phyloP scores from a whole-genome alignment of 2,113 vertebrate genomes.

The Rostratula benghalensis region DNA sequence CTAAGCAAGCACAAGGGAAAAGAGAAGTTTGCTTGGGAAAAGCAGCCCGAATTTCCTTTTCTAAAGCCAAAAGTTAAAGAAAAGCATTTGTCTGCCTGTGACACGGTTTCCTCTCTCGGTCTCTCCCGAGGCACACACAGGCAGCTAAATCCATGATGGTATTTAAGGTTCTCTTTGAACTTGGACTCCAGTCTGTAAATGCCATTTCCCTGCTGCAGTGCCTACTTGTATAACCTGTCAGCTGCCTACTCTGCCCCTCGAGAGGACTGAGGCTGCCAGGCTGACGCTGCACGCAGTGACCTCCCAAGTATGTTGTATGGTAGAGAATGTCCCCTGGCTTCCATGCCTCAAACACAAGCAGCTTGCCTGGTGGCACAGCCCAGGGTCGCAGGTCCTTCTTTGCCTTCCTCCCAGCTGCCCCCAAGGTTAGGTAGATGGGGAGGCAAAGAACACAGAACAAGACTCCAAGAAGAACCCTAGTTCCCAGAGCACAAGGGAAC shows the following conservation, averaged over 20 bases:
- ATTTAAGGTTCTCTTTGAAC: slow-evolving; percentile 33
- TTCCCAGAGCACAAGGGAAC: neutral
- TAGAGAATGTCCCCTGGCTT: neutral
- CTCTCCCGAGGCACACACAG: neutral
- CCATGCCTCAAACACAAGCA: neutral
- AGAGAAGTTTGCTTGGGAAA: neutral
- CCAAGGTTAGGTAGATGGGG: rapidly evolving
- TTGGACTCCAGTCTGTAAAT: neutral
- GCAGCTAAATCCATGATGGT: neutral
- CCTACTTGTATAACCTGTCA: neutral
- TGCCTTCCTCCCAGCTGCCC: neutral
- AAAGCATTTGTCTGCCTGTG: neutral
- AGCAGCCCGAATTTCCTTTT: neutral
- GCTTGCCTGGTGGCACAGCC: neutral
- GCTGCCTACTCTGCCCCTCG: neutral
- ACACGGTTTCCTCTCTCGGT: neutral
- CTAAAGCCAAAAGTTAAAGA: neutral
- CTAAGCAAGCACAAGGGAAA: neutral
- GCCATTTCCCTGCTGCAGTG: neutral
- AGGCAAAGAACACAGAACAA: neutral
- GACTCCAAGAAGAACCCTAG: neutral
- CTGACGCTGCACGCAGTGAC: rapidly evolving
- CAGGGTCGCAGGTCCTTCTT: neutral
- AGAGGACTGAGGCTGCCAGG: neutral
- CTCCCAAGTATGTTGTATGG: neutral